Conservation (phyloP, 2,888 invertebrate species). For the Operophtera brumata region DNA sequence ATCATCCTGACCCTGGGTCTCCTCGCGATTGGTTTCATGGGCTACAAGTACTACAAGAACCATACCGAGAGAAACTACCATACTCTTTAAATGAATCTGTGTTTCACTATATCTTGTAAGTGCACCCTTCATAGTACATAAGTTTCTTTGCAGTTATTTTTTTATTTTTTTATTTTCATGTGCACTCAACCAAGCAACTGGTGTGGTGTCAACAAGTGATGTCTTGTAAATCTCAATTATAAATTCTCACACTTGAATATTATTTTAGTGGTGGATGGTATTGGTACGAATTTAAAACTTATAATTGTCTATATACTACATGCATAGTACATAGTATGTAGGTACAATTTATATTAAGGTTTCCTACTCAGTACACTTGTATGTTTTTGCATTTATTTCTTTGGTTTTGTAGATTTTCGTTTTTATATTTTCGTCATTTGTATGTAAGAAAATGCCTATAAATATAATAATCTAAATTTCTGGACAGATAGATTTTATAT, state of each 20-base stretch:
- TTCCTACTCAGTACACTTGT: constrained; percentile 3
- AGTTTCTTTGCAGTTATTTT: constrained; percentile 21
- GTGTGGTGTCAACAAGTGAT: constrained; percentile 45
- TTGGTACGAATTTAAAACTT: constrained; percentile 32
- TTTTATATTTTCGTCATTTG: constrained; percentile 7
- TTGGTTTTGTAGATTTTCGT: constrained; percentile 3
- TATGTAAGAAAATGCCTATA: not conserved
- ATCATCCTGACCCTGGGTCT: constrained; percentile 90
- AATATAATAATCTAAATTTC: not conserved
- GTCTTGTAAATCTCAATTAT: constrained; percentile 32
- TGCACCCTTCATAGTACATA: constrained; percentile 53
- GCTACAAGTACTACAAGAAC: constrained; percentile 93
- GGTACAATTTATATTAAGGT: constrained; percentile 11
- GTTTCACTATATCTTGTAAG: constrained; percentile 48
- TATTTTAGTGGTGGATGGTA: constrained; percentile 38
- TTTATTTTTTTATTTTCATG: constrained; percentile 27
- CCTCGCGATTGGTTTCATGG: constrained; percentile 89
- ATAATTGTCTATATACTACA: constrained; percentile 21
- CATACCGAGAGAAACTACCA: constrained; percentile 93
- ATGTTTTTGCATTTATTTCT: constrained; percentile 20
- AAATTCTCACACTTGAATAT: constrained; percentile 26
- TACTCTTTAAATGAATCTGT: constrained; percentile 84
- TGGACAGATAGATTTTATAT: too few relatives aligned
- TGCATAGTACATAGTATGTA: too few relatives aligned
- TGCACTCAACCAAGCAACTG: constrained; percentile 41